A percentile compares a stretch with the other conserved stretches of the same genome.
Conservation (phyloP, 2,113 vertebrate genomes). For the Neodon shergylaensis region DNA sequence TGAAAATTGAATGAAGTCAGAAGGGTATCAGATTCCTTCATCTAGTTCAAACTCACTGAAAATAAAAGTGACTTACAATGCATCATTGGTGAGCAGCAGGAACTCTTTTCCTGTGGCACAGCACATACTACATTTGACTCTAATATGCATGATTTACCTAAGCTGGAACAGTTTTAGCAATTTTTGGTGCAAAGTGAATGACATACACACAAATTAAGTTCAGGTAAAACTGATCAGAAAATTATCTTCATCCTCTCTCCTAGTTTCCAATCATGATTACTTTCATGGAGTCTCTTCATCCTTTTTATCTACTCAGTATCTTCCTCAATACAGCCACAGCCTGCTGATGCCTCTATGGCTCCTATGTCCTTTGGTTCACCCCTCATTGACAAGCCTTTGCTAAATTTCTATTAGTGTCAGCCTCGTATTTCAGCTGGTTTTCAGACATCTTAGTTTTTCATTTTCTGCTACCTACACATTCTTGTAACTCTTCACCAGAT, state of each 20-base stretch:
- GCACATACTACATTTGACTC: neutral
- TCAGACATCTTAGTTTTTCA: neutral
- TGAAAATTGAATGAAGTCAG: neutral
- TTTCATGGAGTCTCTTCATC: neutral
- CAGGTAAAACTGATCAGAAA: neutral
- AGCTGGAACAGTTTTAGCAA: neutral
- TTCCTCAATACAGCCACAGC: neutral
- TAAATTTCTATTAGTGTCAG: neutral
- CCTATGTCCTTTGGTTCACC: neutral
- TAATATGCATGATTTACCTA: neutral
- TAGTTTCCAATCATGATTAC: neutral
- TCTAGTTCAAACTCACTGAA: neutral
- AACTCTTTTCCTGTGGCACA: neutral
- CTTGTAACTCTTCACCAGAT: neutral
- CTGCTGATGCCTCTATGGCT: neutral
- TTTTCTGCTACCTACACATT: neutral
- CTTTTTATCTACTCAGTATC: neutral
- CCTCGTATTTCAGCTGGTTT: neutral
- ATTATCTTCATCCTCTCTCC: neutral
- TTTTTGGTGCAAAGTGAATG: neutral
- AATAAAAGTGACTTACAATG: neutral
- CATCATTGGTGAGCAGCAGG: neutral
- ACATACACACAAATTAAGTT: neutral
- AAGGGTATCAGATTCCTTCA: neutral
- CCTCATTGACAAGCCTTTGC: neutral